These are phyloP conservation scores for Branchinecta sandiegonensis DNA, from an alignment of 2,888 invertebrate species.

Conservation along the genomic window DNA sequence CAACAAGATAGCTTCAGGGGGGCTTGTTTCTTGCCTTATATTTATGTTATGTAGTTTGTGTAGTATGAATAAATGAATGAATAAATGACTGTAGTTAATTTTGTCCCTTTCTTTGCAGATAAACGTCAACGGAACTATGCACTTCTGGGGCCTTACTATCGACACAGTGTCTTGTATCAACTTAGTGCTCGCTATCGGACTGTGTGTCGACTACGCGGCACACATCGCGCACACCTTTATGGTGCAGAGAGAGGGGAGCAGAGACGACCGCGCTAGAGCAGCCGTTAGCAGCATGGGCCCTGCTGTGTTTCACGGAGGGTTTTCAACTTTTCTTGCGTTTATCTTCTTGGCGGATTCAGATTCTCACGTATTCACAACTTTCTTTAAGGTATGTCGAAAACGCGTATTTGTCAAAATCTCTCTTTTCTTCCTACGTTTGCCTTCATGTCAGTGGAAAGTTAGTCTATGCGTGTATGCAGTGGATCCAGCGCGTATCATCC, in stretches of 20 bases:
- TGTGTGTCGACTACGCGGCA: constrained; percentile 70
- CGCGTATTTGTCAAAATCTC: too few relatives aligned
- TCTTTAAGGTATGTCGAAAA: constrained; percentile 43
- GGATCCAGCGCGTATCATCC: too few relatives aligned
- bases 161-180: constrained; percentile 68
- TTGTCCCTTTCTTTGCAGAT: constrained; percentile 34
- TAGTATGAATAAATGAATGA: too few relatives aligned
- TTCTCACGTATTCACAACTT: constrained; percentile 59
- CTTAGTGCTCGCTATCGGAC: constrained; percentile 59
- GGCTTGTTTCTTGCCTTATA: too few relatives aligned
- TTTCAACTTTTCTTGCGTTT: constrained; percentile 58
- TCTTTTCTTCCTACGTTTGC: too few relatives aligned
- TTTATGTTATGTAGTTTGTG: too few relatives aligned
- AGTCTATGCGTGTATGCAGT: too few relatives aligned
- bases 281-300: constrained; percentile 57
- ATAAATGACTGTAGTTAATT: constrained; percentile 21
- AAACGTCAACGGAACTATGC: constrained; percentile 61
- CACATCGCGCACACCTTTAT: constrained; percentile 67
- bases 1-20: too few relatives aligned
- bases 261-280: constrained; percentile 41
- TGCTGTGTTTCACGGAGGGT: constrained; percentile 60
- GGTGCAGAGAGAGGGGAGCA: constrained; percentile 41
- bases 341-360: constrained; percentile 52
- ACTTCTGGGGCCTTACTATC: constrained; percentile 63
- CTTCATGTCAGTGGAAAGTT: too few relatives aligned